A percentile compares a stretch with the other conserved stretches of the same genome.
Evolutionary conservation across 1,140 invertebrate genomes (phyloP).

Genomic region (Globodera ellingtonae): DNA sequence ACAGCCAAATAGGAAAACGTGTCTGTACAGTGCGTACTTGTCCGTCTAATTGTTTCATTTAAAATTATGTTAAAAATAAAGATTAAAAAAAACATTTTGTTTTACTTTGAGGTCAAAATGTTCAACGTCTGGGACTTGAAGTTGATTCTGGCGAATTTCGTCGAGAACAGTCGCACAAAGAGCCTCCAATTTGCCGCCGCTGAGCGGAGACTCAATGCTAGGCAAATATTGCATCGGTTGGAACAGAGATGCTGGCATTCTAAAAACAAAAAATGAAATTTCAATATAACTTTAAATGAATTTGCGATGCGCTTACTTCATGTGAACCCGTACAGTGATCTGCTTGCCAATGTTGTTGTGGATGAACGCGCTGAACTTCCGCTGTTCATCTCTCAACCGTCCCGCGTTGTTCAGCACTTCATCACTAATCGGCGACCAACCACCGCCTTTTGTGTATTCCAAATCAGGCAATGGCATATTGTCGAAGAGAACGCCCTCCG

Average conservation of each 20-base stretch:
- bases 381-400: conserved; percentile 8
- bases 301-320: conserved; percentile 29
- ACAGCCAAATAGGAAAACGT: conserved; percentile 43
- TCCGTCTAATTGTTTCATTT: conserved; percentile 31
- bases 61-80: not conserved
- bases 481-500: conserved; percentile 27
- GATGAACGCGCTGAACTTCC: conserved; percentile 39
- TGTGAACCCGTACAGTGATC: conserved; percentile 42
- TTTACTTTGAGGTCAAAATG: conserved; percentile 37
- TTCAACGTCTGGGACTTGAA: conserved; percentile 45
- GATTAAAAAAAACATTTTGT: not conserved
- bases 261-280: conserved; percentile 13
- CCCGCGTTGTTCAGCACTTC: not conserved
- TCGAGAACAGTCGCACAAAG: conserved; percentile 35
- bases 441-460: conserved; percentile 46
- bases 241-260: conserved; percentile 40
- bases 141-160: conserved; percentile 33
- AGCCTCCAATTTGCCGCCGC: conserved; percentile 21
- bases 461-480: conserved; percentile 31
- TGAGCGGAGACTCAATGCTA: conserved; percentile 36
- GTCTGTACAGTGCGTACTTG: conserved; percentile 43
- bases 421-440: conserved; percentile 37
- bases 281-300: conserved; percentile 14
- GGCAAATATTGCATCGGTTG: conserved; percentile 47
- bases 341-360: conserved; percentile 39